Conservation (phyloP, 2,888 invertebrate species). For the Rhimphoctona megacephalus region DNA sequence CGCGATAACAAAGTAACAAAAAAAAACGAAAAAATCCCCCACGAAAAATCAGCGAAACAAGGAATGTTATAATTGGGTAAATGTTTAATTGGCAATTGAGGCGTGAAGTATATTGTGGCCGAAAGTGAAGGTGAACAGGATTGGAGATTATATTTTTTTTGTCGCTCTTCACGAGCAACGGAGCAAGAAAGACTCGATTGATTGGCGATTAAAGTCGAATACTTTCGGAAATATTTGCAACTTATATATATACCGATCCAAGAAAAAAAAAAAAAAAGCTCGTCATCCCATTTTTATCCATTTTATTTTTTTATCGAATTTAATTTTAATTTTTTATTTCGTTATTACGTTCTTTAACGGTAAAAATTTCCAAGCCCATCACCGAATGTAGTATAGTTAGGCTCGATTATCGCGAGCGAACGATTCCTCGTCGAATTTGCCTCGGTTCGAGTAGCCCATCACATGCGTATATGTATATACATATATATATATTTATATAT, state of each 20-base stretch:
- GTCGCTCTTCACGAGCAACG: slow-evolving; percentile 52
- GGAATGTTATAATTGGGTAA: slow-evolving; percentile 28
- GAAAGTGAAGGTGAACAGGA: not conserved
- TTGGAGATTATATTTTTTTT: slow-evolving; percentile 63
- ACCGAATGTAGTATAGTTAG: slow-evolving; percentile 47
- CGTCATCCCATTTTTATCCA: not conserved
- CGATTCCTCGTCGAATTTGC: slow-evolving; percentile 57
- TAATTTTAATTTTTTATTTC: not conserved
- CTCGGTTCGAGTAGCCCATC: slow-evolving; percentile 54
- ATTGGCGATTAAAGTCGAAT: slow-evolving; percentile 31
- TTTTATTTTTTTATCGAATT: slow-evolving; percentile 20
- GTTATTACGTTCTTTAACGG: not conserved
- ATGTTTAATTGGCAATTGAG: not conserved
- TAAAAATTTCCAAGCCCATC: slow-evolving; percentile 44
- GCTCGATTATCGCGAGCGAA: slow-evolving; percentile 60
- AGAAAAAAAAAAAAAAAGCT: too few species aligned
- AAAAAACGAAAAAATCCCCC: not conserved
- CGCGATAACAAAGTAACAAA: slow-evolving; percentile 53
- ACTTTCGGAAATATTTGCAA: slow-evolving; percentile 3
- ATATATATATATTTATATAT: not conserved
- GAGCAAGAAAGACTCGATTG: slow-evolving; percentile 42
- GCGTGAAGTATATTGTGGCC: not conserved
- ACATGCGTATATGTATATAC: slow-evolving; percentile 15
- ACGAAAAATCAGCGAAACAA: slow-evolving; percentile 33
- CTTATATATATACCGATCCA: slow-evolving; percentile 22